Conservation (phyloP, 2,113 vertebrate species). For the Formicarius rufipectus region DNA sequence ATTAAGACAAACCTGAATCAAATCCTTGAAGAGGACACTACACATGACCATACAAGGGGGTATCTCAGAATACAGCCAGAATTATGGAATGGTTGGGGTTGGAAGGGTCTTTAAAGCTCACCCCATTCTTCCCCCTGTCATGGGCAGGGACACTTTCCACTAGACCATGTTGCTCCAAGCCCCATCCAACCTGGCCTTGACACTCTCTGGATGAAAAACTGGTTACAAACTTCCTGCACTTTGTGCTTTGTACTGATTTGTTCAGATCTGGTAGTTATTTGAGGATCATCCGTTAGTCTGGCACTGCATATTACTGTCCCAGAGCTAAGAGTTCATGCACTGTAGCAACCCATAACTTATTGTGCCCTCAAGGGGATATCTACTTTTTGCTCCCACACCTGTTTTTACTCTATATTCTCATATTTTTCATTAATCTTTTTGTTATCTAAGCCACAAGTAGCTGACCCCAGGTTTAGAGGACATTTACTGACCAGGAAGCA, state of each 20-base stretch:
- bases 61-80: not conserved
- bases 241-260: not conserved
- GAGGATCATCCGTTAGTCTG: not conserved
- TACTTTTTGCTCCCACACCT: not conserved
- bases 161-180: not conserved
- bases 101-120: not conserved
- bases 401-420: not conserved
- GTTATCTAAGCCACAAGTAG: not conserved
- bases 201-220: not conserved
- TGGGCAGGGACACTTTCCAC: not conserved
- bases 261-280: not conserved
- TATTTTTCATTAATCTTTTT: not conserved
- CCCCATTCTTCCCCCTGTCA: not conserved
- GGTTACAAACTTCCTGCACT: not conserved
- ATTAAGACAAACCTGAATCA: not conserved
- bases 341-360: not conserved
- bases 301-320: not conserved
- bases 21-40: not conserved
- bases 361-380: not conserved
- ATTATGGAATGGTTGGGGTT: not conserved
- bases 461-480: not conserved
- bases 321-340: not conserved
- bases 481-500: not conserved
- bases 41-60: not conserved
- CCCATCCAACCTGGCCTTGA: not conserved